These are phyloP conservation scores for Pogoniulus pusillus DNA, from an alignment of 2,797 vertebrate genomes.

Conservation along the genomic window DNA sequence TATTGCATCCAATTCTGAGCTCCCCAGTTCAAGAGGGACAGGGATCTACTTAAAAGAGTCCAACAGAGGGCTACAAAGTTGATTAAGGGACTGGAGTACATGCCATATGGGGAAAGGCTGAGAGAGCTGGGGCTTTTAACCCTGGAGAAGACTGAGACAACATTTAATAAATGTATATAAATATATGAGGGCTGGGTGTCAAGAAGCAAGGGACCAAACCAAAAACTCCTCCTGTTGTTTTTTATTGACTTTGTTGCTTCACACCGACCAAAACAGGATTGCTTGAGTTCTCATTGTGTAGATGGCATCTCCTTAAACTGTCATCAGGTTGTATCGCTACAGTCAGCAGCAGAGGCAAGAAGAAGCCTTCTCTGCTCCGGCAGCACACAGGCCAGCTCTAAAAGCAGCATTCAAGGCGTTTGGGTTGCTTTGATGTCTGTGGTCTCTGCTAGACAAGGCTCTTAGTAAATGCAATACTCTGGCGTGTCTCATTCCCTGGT, in stretches of 20 bases:
- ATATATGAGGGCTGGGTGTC: too few relatives aligned
- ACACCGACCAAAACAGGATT: not conserved
- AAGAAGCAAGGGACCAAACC: not conserved
- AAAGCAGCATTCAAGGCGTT: not conserved
- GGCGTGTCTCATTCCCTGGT: accelerated
- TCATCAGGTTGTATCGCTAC: not conserved
- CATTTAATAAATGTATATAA: too few relatives aligned
- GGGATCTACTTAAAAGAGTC: too few relatives aligned
- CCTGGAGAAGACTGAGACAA: too few relatives aligned
- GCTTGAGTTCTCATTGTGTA: not conserved
- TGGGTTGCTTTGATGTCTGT: not conserved
- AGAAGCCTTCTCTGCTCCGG: not conserved
- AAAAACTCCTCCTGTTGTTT: not conserved
- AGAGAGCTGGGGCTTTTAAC: too few relatives aligned
- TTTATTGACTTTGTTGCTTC: not conserved
- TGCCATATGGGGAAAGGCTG: too few relatives aligned
- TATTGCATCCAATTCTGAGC: too few relatives aligned
- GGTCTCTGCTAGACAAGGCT: not conserved
- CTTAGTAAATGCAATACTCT: not conserved
- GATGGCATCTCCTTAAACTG: not conserved
- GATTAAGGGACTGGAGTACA: too few relatives aligned
- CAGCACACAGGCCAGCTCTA: not conserved
- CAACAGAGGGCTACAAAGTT: too few relatives aligned
- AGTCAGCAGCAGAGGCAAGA: not conserved
- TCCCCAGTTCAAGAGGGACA: too few relatives aligned